These are phyloP conservation scores for Hippolais icterina DNA, from an alignment of 2,113 vertebrate genomes.

Conservation along the genomic window DNA sequence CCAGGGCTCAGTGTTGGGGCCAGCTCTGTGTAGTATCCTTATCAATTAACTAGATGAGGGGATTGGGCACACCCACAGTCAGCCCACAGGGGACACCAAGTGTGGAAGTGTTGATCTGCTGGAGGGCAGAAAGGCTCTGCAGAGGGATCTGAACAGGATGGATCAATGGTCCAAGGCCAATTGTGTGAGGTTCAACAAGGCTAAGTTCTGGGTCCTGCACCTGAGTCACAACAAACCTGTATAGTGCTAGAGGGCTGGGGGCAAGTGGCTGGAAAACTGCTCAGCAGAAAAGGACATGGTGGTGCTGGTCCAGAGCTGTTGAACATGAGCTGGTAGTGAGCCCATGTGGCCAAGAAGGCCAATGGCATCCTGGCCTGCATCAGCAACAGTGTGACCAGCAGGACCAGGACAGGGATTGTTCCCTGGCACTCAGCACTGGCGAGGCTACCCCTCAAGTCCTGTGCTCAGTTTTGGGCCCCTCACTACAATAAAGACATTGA, in stretches of 20 bases:
- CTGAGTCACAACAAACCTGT: background rate
- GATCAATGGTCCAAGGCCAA: background rate
- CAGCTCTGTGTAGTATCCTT: background rate
- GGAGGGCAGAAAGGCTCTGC: background rate
- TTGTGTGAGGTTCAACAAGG: background rate
- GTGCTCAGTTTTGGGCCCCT: background rate
- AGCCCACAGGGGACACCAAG: background rate
- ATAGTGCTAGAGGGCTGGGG: background rate
- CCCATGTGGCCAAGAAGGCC: background rate
- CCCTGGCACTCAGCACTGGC: no score
- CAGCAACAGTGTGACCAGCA: background rate
- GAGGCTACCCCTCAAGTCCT: background rate
- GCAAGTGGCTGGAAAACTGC: background rate
- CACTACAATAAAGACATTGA: background rate
- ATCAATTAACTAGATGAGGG: background rate
- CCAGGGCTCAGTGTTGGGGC: background rate
- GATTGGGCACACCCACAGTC: background rate
- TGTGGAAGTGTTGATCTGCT: background rate
- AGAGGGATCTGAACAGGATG: background rate
- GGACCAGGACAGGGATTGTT: background rate
- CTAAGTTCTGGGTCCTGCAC: background rate
- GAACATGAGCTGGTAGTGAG: background rate
- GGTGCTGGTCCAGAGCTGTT: background rate
- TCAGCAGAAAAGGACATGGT: background rate
- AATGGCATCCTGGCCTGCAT: rapidly evolving